Conservation (phyloP, 2,113 vertebrate genomes). For the Emydocephalus ijimae region DNA sequence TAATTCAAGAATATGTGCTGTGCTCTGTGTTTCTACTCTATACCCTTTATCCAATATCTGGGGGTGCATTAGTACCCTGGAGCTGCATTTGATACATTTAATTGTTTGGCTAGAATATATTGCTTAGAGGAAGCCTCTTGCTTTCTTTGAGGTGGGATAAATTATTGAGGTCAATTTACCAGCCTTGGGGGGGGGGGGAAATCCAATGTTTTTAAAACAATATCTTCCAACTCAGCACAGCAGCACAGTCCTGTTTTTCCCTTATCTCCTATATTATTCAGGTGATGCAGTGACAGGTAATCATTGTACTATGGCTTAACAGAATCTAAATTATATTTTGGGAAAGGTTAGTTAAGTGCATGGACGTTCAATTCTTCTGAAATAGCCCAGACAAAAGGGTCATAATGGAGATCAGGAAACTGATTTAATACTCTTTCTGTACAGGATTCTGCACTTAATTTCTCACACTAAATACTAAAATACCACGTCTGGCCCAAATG, state of each 20-base stretch:
- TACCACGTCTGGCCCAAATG: not conserved
- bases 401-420: conserved; percentile 33
- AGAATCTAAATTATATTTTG: conserved; percentile 45
- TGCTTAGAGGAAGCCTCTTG: conserved; percentile 41
- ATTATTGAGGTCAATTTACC: conserved; percentile 45
- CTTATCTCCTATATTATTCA: conserved; percentile 38
- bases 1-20: conserved; percentile 27
- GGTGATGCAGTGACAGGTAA: conserved; percentile 57
- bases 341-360: conserved; percentile 53
- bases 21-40: conserved; percentile 26
- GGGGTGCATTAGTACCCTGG: conserved; percentile 11
- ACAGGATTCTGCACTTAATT: conserved; percentile 16
- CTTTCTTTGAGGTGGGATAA: conserved; percentile 25
- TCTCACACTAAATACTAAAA: conserved; percentile 17
- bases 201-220: conserved; percentile 35
- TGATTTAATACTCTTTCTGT: conserved; percentile 32
- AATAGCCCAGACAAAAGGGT: conserved; percentile 24
- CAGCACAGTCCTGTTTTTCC: not conserved
- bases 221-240: conserved; percentile 49
- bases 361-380: conserved; percentile 10
- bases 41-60: not conserved
- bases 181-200: not conserved
- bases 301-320: conserved; percentile 55
- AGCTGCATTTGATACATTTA: conserved; percentile 47
- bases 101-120: conserved; percentile 50